A percentile compares a stretch with the other conserved stretches of the same genome.
Conservation (phyloP, 2,797 vertebrate genomes). For the Sphenodon punctatus region DNA sequence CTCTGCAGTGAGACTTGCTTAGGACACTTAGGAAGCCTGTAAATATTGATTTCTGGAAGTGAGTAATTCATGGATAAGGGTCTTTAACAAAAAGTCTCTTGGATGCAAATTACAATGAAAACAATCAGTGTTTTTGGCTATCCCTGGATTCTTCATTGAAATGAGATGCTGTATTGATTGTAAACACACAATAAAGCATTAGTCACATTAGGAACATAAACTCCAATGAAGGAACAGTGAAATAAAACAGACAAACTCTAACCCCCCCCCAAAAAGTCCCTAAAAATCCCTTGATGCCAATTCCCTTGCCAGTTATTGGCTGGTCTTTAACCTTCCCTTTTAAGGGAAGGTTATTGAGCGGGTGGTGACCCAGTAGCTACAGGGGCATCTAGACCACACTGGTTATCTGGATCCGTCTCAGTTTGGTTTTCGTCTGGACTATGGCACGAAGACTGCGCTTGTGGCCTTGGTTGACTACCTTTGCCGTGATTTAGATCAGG, state of each 20-base stretch:
- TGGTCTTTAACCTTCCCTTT: no score
- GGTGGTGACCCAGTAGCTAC: no score
- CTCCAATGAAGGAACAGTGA: not conserved
- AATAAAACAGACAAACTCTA: not conserved
- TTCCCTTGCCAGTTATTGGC: no score
- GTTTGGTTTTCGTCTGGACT: no score
- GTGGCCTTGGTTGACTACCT: no score
- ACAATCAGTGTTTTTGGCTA: not conserved
- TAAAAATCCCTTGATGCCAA: no score
- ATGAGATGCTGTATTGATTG: not conserved
- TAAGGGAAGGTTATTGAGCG: no score
- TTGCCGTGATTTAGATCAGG: no score
- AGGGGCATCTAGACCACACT: no score
- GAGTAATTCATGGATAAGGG: conserved; percentile 3
- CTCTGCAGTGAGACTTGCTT: not conserved
- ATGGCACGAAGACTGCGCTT: no score
- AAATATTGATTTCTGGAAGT: conserved; percentile 14
- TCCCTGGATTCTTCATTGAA: conserved; percentile 7
- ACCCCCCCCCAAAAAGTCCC: no score
- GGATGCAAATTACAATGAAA: conserved; percentile 12
- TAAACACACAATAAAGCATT: not conserved
- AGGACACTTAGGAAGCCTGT: not conserved
- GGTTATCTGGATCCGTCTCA: no score
- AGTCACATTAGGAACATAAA: not conserved
- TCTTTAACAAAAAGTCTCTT: not conserved